A percentile compares a stretch with the other conserved stretches of the same genome.
Evolutionary conservation across 2,797 vertebrate genomes (phyloP).

Genomic region (Garrulus glandarius): DNA sequence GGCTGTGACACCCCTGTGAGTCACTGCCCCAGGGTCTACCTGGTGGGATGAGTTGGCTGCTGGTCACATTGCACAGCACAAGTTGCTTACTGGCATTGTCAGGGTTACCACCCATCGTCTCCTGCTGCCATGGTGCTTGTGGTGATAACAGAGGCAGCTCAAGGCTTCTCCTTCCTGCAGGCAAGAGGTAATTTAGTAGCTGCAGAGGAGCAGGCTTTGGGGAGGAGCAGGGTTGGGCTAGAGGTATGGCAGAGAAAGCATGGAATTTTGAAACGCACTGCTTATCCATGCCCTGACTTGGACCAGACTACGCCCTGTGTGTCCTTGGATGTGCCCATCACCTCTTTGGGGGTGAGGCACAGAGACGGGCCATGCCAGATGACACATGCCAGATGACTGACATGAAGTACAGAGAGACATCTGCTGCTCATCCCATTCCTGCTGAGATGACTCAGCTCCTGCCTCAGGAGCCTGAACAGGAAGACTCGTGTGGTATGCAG

Average conservation of each 20-base stretch:
- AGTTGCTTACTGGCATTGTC: background rate
- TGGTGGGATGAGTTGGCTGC: slow-evolving; percentile 25
- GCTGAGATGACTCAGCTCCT: background rate
- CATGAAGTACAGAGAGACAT: background rate
- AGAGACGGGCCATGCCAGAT: background rate
- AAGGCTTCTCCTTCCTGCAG: background rate
- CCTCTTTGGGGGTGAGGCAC: background rate
- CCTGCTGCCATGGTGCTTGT: slow-evolving; percentile 41
- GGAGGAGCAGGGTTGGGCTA: background rate
- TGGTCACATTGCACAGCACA: background rate
- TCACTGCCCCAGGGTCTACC: background rate
- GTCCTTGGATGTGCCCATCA: background rate
- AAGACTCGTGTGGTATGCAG: background rate
- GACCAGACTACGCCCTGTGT: background rate
- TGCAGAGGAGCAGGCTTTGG: background rate
- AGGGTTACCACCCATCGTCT: slow-evolving; percentile 4
- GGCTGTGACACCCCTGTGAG: slow-evolving; percentile 25
- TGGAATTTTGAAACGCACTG: background rate
- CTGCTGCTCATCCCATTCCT: background rate
- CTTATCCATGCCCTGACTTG: background rate
- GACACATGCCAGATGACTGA: background rate
- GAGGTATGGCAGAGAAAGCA: background rate
- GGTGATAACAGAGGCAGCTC: slow-evolving; percentile 30
- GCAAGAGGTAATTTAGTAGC: background rate
- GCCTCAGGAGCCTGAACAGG: background rate